phyloP scores from a whole-genome alignment of 2,888 invertebrate genomes.

The Aspidapion aeneum region DNA sequence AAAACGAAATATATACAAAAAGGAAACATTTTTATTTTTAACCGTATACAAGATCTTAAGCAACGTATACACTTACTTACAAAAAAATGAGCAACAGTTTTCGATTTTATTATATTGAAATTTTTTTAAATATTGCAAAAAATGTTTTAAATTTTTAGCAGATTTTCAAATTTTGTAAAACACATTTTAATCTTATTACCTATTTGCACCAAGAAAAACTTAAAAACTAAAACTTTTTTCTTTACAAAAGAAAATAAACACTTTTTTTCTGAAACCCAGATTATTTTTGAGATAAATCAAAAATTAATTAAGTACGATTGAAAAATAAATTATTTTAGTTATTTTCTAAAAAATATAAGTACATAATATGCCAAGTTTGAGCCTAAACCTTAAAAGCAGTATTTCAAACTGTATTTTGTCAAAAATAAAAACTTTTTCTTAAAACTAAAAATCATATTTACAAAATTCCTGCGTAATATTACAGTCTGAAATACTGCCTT shows the following conservation, averaged over 20 bases:
- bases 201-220: neutral
- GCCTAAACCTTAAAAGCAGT: neutral
- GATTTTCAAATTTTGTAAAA: neutral
- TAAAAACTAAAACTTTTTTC: neutral
- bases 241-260: neutral
- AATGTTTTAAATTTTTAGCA: neutral
- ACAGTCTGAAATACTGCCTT: neutral
- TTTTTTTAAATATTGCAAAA: neutral
- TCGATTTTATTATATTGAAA: neutral
- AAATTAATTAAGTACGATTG: neutral
- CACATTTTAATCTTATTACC: neutral
- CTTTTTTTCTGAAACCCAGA: neutral
- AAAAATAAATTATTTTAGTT: neutral
- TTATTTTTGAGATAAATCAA: neutral
- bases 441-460: neutral
- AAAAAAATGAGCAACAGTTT: neutral
- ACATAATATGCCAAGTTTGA: neutral
- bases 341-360: neutral
- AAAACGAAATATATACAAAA: constrained; percentile 29
- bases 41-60: constrained; percentile 25
- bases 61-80: constrained; percentile 1
- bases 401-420: neutral
- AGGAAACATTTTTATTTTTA: constrained; percentile 20
- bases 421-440: neutral
- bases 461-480: neutral